Percentiles rank a stretch among this genome's conserved stretches.
Conservation (phyloP, 2,797 vertebrate genomes). For the Malurus splendens region DNA sequence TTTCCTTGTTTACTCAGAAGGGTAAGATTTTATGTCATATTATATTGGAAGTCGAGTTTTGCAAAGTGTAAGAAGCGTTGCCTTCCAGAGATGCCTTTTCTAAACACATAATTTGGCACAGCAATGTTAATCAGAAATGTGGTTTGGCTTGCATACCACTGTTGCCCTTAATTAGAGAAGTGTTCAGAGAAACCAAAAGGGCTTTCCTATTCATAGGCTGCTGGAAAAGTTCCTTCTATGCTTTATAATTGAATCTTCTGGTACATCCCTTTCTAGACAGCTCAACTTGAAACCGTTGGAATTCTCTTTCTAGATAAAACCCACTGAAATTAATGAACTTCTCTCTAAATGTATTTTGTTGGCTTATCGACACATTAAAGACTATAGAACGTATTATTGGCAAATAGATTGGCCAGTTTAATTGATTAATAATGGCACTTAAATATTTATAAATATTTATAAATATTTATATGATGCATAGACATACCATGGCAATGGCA, state of each 20-base stretch:
- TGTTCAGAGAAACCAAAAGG: background rate
- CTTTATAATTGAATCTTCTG: background rate
- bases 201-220: background rate
- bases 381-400: background rate
- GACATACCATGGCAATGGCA: background rate
- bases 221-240: background rate
- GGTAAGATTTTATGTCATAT: background rate
- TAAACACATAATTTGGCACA: background rate
- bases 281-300: constrained; percentile 31
- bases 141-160: background rate
- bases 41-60: background rate
- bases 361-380: constrained; percentile 35
- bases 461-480: constrained; percentile 52
- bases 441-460: constrained; percentile 64
- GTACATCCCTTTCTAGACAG: constrained; percentile 3
- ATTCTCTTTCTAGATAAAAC: constrained; percentile 6
- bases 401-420: constrained; percentile 14
- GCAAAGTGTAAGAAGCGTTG: background rate
- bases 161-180: background rate
- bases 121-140: background rate
- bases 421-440: constrained; percentile 55
- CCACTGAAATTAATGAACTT: constrained; percentile 39
- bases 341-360: constrained; percentile 41
- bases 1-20: background rate
- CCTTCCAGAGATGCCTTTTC: background rate